phyloP scores from a whole-genome alignment of 2,888 invertebrate species.

The Protodeltote pygarga region DNA sequence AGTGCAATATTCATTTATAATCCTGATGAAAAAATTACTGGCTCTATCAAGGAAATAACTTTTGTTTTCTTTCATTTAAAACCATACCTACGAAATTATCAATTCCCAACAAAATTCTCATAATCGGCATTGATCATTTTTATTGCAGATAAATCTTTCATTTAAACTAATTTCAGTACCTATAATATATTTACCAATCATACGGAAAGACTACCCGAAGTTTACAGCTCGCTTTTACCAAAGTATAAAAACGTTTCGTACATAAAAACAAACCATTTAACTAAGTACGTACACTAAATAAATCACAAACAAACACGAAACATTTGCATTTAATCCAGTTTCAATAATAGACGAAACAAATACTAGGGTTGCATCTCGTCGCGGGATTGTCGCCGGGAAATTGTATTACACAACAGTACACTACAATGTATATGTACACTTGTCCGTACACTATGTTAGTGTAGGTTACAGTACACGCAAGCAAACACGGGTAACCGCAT shows the following conservation, averaged over 20 bases:
- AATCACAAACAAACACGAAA: conserved; percentile 38
- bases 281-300: conserved; percentile 24
- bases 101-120: too few species aligned
- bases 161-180: too few species aligned
- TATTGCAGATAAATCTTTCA: too few species aligned
- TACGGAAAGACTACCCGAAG: too few species aligned
- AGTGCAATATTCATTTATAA: too few species aligned
- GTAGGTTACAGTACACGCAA: conserved; percentile 40
- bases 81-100: too few species aligned
- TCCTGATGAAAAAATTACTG: too few species aligned
- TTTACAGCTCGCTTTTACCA: too few species aligned
- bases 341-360: conserved; percentile 54
- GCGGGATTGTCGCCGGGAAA: conserved; percentile 30
- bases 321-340: conserved; percentile 54
- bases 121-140: too few species aligned
- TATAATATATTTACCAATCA: too few species aligned
- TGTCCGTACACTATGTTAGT: conserved; percentile 21
- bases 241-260: neutral
- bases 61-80: too few species aligned
- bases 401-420: conserved; percentile 23
- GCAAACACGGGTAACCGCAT: conserved; percentile 72
- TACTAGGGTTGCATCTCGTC: conserved; percentile 46
- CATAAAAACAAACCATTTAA: conserved; percentile 20
- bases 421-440: conserved; percentile 5
- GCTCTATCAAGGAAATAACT: too few species aligned